Conservation (phyloP, 2,888 invertebrate genomes). For the Watsonalla cultraria region DNA sequence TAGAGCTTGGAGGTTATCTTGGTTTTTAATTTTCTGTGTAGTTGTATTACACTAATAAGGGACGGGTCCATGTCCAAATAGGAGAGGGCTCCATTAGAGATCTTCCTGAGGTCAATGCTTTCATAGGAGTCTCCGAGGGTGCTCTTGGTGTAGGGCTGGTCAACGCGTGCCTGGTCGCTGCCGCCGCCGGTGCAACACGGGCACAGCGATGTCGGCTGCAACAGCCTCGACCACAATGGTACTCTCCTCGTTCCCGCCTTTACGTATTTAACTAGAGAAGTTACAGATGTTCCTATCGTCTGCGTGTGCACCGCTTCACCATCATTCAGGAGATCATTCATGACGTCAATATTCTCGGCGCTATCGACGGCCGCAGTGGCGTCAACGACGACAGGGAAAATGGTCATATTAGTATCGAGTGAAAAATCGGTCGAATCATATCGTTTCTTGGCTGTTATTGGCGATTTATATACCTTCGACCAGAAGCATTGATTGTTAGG, state of each 20-base stretch:
- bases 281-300: constrained; percentile 30
- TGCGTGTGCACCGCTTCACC: constrained; percentile 18
- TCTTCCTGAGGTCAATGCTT: constrained; percentile 41
- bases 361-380: neutral
- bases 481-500: constrained; percentile 30
- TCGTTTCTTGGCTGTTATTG: constrained; percentile 28
- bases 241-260: constrained; percentile 5
- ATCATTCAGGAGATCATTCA: constrained; percentile 7
- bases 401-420: constrained; percentile 6
- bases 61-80: constrained; percentile 47
- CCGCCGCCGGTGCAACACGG: constrained; percentile 54
- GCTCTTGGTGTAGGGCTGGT: constrained; percentile 24
- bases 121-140: constrained; percentile 43
- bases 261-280: constrained; percentile 16
- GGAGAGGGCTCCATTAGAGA: constrained; percentile 24
- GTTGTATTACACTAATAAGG: constrained; percentile 48
- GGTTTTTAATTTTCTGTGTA: constrained; percentile 31
- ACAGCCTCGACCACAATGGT: constrained; percentile 24
- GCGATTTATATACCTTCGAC: constrained; percentile 50
- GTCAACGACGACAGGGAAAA: constrained; percentile 5
- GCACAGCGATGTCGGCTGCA: constrained; percentile 40
- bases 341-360: constrained; percentile 1
- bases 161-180: constrained; percentile 22
- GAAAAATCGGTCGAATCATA: constrained; percentile 11
- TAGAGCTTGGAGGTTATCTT: constrained; percentile 35